A percentile compares a stretch with the other conserved stretches of the same genome.
phyloP scores from a whole-genome alignment of 2,113 vertebrate species.

The Dunckerocampus dactyliophorus region DNA sequence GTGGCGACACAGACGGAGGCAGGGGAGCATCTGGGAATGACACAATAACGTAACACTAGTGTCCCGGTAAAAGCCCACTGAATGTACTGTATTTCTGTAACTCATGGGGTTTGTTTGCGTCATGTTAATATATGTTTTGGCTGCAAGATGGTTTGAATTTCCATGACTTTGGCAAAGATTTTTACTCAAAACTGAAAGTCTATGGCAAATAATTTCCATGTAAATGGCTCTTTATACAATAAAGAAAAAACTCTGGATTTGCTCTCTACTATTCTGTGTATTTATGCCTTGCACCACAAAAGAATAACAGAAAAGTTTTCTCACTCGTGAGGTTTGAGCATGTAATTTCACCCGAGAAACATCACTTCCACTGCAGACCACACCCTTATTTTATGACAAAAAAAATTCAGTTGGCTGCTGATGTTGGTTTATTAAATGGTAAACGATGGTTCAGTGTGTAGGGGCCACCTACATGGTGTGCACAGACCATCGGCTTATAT shows the following conservation, averaged over 20 bases:
- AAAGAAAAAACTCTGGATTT: slow-evolving; percentile 27
- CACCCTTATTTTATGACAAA: background rate
- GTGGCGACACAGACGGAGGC: background rate
- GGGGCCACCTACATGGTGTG: slow-evolving; percentile 46
- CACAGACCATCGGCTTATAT: slow-evolving; percentile 17
- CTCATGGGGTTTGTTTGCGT: background rate
- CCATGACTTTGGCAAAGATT: slow-evolving; percentile 14
- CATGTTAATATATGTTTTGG: background rate
- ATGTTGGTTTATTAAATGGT: slow-evolving; percentile 20
- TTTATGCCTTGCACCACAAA: slow-evolving; percentile 28
- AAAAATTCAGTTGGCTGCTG: background rate
- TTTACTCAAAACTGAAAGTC: slow-evolving; percentile 14
- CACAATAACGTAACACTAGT: slow-evolving; percentile 30
- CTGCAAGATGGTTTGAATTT: slow-evolving; percentile 24
- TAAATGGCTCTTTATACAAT: slow-evolving; percentile 23
- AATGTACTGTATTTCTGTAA: background rate
- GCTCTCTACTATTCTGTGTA: slow-evolving; percentile 4
- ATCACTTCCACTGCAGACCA: slow-evolving; percentile 23
- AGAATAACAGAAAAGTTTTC: slow-evolving; percentile 36
- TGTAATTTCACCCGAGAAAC: slow-evolving; percentile 26
- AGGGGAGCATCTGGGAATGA: slow-evolving; percentile 34
- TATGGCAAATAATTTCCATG: slow-evolving; percentile 23
- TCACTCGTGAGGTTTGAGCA: background rate
- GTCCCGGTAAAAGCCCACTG: background rate
- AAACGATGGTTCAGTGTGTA: slow-evolving; percentile 24